Base-by-base conservation (phyloP, 2,797 vertebrate species). In the Eleutherodactylus coqui region DNA sequence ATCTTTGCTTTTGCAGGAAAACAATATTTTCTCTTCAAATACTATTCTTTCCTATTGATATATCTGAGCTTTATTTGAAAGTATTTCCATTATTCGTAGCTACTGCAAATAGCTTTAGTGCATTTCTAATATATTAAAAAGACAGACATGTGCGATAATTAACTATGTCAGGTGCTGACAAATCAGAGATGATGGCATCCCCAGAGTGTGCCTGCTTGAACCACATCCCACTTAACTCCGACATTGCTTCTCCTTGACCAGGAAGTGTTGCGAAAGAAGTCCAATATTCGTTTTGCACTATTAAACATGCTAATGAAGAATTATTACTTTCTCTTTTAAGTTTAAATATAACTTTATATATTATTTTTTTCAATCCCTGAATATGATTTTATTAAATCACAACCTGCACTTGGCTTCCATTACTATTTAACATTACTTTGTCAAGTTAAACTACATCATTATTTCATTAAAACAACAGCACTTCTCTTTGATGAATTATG, bases 141-240 rank as follows among this genome's bases (percentile, higher is more conserved):
- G 81, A 83, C 67, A 83, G 86, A 87, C 81, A 87, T 72, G 75
- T 83, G 43, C n/a, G 73, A 87, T 87, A 87, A 87, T 87, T 72
- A 83, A 75, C 80, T 75, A 73, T 87, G 75, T 87, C 86, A 87
- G 80, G 47, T 83, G 73, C 75, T 83, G 80, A 83, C 80, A 83
- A 83, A 86, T 86, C 79, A 83, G 85, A 72, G 38, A 86, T 86
- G 75, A 86, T 83, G 85, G 62, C 27, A 38, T 86, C 85, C 85
- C 79, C 34, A 69, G 55, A 77, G 85, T 67, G 53, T 58, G 49
- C 60, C 38, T 83, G 38, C 73, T 47, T 51, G 76, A 83, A 86
- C 73, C 85, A 86, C 77, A 81, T 86, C 86, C 86, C 85, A 86
- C 80, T 86, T 86, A 77, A 87, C 64, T 58, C 67, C 47, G 81